Base-by-base conservation (phyloP, 2,797 vertebrate genomes). In the Enoplosus armatus region DNA sequence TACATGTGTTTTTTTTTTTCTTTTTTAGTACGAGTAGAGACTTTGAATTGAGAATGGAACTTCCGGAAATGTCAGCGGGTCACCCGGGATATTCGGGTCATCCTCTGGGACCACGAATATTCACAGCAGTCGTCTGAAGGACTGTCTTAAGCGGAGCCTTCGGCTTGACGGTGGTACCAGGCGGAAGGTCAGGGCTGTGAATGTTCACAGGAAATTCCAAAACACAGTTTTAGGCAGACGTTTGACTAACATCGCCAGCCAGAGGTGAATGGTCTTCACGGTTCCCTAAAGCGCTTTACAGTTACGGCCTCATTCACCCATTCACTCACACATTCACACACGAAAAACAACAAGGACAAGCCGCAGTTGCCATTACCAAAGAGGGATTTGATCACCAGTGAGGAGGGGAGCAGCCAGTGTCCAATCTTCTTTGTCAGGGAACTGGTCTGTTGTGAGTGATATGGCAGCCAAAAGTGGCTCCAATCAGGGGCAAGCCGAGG, bases 401-500 rank as follows among this genome's bases (percentile, higher is more conserved):
- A 75, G 79, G 75, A 84, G 63, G 70, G 48, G 47, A 77, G 54
- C 70, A 75, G 59, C 35, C 7, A 2, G 22, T 55, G 66, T 77
- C 65, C 54, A 79, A 75, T 58, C 0, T 15, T 2, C n/a, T 66
- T n/a, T 33, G 2, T 80, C 59, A 66, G 73, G 31, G 31, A 77
- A 75, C 54, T 54, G 56, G n/a, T 35, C 59, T 58, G 53, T 63
- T 56, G n/a, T 77, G 51, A 72, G 31, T 72, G 67, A 76, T n/a
- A n/a, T 62, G 35, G 61, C n/a, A 60, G 47, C 10, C 39, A 65
- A 70, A 61, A 59, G 33, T 56, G 43, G 54, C 22, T 64, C 39
- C 50, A 82, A 56, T 83, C 77, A 83, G 50, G 80, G 53, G 22
- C 41, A 55, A 77, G 56, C 45, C 51, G 72, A 50, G 16, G 37